Percentiles rank a stretch among this genome's conserved stretches.
phyloP scores from a whole-genome alignment of 2,888 invertebrate species.

The Melanotus villosus region DNA sequence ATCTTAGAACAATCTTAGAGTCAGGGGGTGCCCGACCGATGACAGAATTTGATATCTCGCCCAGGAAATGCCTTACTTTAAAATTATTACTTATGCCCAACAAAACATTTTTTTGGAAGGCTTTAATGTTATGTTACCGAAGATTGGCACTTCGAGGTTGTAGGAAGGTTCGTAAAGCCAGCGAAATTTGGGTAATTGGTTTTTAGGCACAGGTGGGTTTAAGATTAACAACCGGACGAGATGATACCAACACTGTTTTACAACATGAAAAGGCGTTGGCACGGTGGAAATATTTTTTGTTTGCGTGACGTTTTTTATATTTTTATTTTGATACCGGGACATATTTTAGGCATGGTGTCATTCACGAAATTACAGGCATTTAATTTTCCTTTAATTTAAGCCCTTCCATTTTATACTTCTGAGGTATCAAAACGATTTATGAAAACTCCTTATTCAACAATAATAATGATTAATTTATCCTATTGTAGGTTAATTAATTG shows the following conservation, averaged over 20 bases:
- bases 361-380: too few species aligned
- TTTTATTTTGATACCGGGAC: too few species aligned
- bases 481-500: too few species aligned
- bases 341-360: too few species aligned
- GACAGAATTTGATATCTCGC: conserved; percentile 6
- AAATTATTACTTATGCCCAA: not conserved
- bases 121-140: too few species aligned
- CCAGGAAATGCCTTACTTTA: conserved; percentile 18
- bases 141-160: not conserved
- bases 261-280: not conserved
- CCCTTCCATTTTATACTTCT: too few species aligned
- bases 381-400: too few species aligned
- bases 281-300: not conserved
- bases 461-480: too few species aligned
- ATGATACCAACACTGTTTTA: not conserved
- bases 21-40: conserved; percentile 19
- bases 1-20: conserved; percentile 36
- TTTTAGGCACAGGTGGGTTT: conserved; percentile 6
- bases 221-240: not conserved
- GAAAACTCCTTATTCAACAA: too few species aligned
- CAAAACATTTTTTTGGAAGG: not conserved
- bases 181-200: not conserved
- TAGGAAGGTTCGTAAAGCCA: not conserved
- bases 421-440: too few species aligned
- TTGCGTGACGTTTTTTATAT: too few species aligned